Conservation (phyloP, 2,113 vertebrate genomes). For the Ovis canadensis region DNA sequence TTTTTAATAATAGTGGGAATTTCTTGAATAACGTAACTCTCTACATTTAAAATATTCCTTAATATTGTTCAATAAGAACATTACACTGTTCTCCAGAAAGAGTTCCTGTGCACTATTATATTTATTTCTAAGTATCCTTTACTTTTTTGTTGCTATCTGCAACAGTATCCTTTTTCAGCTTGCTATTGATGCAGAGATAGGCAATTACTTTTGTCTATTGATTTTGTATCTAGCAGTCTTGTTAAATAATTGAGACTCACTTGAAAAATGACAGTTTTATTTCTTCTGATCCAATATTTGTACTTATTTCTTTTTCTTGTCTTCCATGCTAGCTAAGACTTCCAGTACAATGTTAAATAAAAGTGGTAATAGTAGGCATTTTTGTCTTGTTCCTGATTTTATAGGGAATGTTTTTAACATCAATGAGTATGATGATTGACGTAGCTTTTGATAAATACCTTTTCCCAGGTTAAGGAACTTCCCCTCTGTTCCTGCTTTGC, state of each 20-base stretch:
- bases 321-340: neutral
- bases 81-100: neutral
- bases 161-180: neutral
- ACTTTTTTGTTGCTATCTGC: neutral
- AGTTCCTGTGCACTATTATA: neutral
- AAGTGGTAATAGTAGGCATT: neutral
- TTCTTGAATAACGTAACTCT: neutral
- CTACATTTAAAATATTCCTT: neutral
- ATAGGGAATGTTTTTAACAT: neutral
- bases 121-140: neutral
- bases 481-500: neutral
- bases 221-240: constrained; percentile 1
- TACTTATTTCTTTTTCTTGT: neutral
- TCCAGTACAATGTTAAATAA: neutral
- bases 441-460: neutral
- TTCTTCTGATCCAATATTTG: neutral
- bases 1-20: neutral
- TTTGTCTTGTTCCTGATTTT: neutral
- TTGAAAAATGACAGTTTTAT: neutral
- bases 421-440: neutral
- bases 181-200: neutral
- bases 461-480: neutral
- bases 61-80: neutral
- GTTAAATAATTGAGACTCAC: neutral
- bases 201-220: neutral